phyloP scores from a whole-genome alignment of 2,888 invertebrate species.

The Mellilla xanthometata region DNA sequence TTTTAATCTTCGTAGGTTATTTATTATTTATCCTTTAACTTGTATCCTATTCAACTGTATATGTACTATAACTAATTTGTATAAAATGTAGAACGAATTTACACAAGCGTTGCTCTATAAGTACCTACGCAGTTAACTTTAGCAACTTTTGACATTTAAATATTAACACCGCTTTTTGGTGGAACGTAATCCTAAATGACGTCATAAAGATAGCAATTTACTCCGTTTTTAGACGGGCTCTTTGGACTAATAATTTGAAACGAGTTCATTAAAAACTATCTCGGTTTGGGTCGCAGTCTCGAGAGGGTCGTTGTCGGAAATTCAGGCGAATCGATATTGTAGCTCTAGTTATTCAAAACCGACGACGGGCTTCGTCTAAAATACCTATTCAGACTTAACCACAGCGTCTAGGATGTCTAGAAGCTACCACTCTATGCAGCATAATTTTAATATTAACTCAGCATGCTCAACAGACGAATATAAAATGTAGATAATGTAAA shows the following conservation, averaged over 20 bases:
- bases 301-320: slow-evolving; percentile 12
- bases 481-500: neutral
- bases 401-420: neutral
- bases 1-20: no score
- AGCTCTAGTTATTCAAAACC: slow-evolving; percentile 11
- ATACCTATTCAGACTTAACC: slow-evolving; percentile 6
- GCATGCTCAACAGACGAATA: slow-evolving; percentile 3
- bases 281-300: slow-evolving; percentile 25
- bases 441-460: slow-evolving; percentile 8
- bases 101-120: no score
- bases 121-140: no score
- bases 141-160: neutral
- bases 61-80: no score
- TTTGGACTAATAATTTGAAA: slow-evolving; percentile 14
- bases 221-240: slow-evolving; percentile 6
- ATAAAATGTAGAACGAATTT: no score
- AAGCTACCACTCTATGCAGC: neutral
- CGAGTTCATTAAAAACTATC: slow-evolving; percentile 29
- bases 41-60: no score
- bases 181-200: neutral
- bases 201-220: slow-evolving; percentile 7
- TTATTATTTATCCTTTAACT: no score
- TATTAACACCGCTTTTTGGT: slow-evolving; percentile 4
- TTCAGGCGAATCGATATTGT: slow-evolving; percentile 15
- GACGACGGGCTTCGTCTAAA: neutral